Conservation (phyloP, 2,113 vertebrate genomes). For the Mormyrus lacerda region DNA sequence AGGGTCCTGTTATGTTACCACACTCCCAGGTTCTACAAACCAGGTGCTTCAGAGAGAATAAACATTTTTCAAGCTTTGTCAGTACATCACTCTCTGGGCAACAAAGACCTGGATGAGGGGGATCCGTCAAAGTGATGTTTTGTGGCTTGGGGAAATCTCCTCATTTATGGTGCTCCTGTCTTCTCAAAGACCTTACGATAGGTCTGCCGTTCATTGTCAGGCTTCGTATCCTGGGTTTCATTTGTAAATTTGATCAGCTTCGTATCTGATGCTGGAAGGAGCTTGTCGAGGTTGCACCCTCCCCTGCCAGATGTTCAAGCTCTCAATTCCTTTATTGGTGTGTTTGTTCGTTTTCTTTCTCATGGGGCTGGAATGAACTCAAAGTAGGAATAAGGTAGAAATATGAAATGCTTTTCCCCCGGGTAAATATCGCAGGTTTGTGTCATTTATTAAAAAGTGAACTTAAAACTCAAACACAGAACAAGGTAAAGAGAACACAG, state of each 20-base stretch:
- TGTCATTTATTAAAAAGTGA: slow-evolving; percentile 4
- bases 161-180: not conserved
- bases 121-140: not conserved
- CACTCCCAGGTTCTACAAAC: not conserved
- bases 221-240: not conserved
- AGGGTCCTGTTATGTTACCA: not conserved
- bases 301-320: not conserved
- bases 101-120: not conserved
- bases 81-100: not conserved
- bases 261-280: not conserved
- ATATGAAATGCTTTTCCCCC: not conserved
- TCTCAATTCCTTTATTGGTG: not conserved
- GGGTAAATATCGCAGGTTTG: not conserved
- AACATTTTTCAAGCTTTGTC: not conserved
- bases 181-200: not conserved
- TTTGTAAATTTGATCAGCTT: slow-evolving; percentile 2
- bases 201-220: not conserved
- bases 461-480: not conserved
- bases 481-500: not conserved
- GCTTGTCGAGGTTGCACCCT: not conserved
- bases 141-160: not conserved
- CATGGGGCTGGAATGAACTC: not conserved
- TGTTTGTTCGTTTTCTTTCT: not conserved
- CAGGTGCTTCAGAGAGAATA: not conserved
- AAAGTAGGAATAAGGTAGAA: not conserved